These are phyloP conservation scores for Temnothorax curvispinosus DNA, from an alignment of 1,140 invertebrate genomes.

Conservation along the genomic window DNA sequence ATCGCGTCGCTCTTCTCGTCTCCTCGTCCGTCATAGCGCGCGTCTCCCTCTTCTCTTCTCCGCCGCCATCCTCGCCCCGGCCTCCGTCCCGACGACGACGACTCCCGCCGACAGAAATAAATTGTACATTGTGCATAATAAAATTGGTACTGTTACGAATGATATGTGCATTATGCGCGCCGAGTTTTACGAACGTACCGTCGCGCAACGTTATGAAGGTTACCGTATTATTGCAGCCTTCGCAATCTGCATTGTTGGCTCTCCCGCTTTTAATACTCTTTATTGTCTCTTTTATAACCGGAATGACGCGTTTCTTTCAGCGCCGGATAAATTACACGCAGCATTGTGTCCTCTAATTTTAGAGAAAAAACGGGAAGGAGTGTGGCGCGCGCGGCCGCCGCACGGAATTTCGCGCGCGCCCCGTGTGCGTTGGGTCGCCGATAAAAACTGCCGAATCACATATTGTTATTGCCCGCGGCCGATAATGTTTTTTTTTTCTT, in stretches of 20 bases:
- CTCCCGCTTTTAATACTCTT: conserved; percentile 77
- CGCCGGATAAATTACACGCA: conserved; percentile 76
- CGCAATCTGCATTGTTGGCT: conserved; percentile 77
- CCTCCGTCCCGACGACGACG: neutral
- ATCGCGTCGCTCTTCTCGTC: conserved; percentile 8
- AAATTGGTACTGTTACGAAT: conserved; percentile 76
- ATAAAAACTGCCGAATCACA: conserved; percentile 43
- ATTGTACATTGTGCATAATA: conserved; percentile 71
- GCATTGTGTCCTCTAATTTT: conserved; percentile 75
- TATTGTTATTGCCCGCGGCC: conserved; percentile 35
- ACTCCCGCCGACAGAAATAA: conserved; percentile 56
- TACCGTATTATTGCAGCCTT: conserved; percentile 78
- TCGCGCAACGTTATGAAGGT: conserved; percentile 72
- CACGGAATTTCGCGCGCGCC: conserved; percentile 27
- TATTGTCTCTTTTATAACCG: conserved; percentile 78
- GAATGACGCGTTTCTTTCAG: conserved; percentile 77
- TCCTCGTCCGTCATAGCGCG: conserved; percentile 11
- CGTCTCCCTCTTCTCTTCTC: neutral
- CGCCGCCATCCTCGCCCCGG: neutral
- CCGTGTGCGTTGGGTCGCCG: neutral
- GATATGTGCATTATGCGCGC: conserved; percentile 71
- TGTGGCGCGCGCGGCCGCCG: conserved; percentile 30
- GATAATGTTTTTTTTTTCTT: conserved; percentile 43
- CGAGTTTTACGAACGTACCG: conserved; percentile 71
- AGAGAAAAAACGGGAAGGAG: conserved; percentile 61